phyloP scores from a whole-genome alignment of 2,797 vertebrate genomes.

The Pipistrellus pipistrellus region DNA sequence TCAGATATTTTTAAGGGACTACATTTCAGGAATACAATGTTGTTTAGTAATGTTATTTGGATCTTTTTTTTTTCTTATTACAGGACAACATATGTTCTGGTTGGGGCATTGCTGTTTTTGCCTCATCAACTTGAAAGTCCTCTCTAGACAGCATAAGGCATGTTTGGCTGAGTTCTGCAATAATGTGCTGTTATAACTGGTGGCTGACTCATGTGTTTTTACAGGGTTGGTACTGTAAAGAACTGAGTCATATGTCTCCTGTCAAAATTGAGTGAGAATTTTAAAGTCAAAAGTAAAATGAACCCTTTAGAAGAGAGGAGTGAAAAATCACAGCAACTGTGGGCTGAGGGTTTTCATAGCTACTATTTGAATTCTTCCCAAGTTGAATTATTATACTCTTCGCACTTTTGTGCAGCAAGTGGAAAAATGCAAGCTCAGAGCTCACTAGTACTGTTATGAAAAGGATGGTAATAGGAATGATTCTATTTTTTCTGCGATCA shows the following conservation, averaged over 20 bases:
- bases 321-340: constrained; percentile 51
- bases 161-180: constrained; percentile 53
- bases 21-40: neutral
- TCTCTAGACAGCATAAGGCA: constrained; percentile 58
- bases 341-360: neutral
- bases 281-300: constrained; percentile 66
- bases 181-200: neutral
- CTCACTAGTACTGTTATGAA: neutral
- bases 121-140: constrained; percentile 57
- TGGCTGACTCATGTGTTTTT: constrained; percentile 63
- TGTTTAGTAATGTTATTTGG: constrained; percentile 57
- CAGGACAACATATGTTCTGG: constrained; percentile 48
- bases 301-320: constrained; percentile 8
- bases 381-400: neutral
- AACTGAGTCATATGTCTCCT: constrained; percentile 69
- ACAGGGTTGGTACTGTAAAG: neutral
- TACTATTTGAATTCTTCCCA: neutral
- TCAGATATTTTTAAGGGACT: neutral
- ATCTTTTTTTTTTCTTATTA: neutral
- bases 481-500: neutral
- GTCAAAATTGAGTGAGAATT: constrained; percentile 58
- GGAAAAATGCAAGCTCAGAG: constrained; percentile 13
- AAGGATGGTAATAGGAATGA: neutral
- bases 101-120: constrained; percentile 51
- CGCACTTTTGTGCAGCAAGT: neutral